phyloP scores from a whole-genome alignment of 2,888 invertebrate genomes.

The Trichogramma evanescens region DNA sequence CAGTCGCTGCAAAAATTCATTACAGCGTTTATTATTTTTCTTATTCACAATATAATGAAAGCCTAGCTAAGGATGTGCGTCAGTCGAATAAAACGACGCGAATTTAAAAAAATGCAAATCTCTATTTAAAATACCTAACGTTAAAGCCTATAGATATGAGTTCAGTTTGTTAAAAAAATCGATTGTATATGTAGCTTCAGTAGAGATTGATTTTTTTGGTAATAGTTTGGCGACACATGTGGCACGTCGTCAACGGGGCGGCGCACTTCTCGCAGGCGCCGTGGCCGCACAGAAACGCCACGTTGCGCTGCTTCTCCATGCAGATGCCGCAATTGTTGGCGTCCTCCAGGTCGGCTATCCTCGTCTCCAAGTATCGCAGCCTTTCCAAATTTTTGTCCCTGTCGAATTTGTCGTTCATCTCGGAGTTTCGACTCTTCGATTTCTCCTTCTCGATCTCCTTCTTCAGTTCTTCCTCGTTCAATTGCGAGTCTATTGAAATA shows the following conservation, averaged over 20 bases:
- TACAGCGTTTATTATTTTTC: neutral
- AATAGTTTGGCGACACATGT: constrained; percentile 77
- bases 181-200: constrained; percentile 25
- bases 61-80: neutral
- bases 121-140: neutral
- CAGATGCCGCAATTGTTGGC: constrained; percentile 80
- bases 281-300: constrained; percentile 84
- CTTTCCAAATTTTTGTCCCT: constrained; percentile 40
- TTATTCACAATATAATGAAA: constrained; percentile 2
- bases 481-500: constrained; percentile 13
- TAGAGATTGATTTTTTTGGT: constrained; percentile 65
- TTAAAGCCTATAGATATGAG: neutral
- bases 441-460: constrained; percentile 21
- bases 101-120: constrained; percentile 19
- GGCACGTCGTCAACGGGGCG: constrained; percentile 72
- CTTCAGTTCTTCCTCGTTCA: constrained; percentile 24
- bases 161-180: neutral
- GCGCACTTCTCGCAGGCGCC: constrained; percentile 78
- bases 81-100: constrained; percentile 12
- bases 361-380: constrained; percentile 61
- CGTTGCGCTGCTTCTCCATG: constrained; percentile 75
- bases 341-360: constrained; percentile 80
- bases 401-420: constrained; percentile 27
- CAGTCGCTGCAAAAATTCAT: neutral
- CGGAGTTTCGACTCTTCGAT: constrained; percentile 16